Evolutionary conservation across 2,797 vertebrate genomes (phyloP).

Genomic region (Gymnoscopelus braueri): DNA sequence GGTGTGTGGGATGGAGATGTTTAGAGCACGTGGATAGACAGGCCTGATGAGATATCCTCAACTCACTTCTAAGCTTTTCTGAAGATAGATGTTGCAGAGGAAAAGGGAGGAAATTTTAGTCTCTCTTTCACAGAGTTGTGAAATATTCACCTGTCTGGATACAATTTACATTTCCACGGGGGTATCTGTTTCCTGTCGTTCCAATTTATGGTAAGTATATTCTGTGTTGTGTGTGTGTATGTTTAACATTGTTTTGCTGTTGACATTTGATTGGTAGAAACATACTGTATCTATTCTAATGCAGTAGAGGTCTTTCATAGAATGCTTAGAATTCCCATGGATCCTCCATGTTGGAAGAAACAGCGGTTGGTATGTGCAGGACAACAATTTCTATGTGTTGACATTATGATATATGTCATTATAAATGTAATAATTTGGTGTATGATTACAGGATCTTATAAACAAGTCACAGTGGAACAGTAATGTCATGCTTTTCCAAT

Average conservation of each 20-base stretch:
- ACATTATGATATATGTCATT: too few species aligned
- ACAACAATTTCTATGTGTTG: too few species aligned
- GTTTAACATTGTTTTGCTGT: not conserved
- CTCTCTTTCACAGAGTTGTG: constrained; percentile 8
- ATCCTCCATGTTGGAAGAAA: not conserved
- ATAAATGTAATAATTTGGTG: too few species aligned
- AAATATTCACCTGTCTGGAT: constrained; percentile 9
- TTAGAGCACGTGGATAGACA: constrained; percentile 34
- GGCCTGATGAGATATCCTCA: constrained; percentile 34
- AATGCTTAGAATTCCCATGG: too few species aligned
- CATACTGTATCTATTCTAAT: not conserved
- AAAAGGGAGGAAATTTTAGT: constrained; percentile 35
- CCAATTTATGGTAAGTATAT: constrained; percentile 46
- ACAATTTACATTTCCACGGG: constrained; percentile 1
- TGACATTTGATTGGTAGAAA: not conserved
- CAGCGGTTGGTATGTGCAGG: not conserved
- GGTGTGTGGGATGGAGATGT: constrained; percentile 39
- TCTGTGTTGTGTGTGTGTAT: constrained; percentile 7
- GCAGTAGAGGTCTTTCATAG: too few species aligned
- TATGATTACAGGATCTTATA: too few species aligned
- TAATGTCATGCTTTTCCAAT: too few species aligned
- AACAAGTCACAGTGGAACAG: too few species aligned
- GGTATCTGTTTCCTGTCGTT: not conserved
- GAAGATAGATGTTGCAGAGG: constrained; percentile 7
- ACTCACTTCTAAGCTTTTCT: constrained; percentile 10